These are phyloP conservation scores for Polypterus bichir DNA, from an alignment of 2,113 vertebrate genomes.

Conservation along the genomic window DNA sequence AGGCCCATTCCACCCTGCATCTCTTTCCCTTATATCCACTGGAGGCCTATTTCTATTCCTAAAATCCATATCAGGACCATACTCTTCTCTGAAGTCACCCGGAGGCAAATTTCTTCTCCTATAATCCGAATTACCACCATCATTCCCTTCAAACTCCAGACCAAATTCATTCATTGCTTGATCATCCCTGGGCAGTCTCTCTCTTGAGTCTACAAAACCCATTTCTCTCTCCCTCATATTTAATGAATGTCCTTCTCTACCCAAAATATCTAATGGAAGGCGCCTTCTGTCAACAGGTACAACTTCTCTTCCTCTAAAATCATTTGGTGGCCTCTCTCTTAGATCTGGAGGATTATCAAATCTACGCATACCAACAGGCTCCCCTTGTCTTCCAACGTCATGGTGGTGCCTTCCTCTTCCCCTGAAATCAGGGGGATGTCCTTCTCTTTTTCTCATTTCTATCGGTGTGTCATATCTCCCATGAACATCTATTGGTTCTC, in stretches of 20 bases:
- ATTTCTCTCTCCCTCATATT: conserved; percentile 19
- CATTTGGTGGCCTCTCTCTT: conserved; percentile 59
- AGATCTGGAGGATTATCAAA: conserved; percentile 53
- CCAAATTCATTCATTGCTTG: conserved; percentile 31
- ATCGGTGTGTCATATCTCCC: conserved; percentile 51
- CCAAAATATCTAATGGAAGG: conserved; percentile 36
- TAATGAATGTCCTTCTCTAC: conserved; percentile 21
- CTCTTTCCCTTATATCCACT: conserved; percentile 46
- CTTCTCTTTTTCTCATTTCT: conserved; percentile 64
- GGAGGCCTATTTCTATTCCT: conserved; percentile 63
- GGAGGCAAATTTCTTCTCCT: conserved; percentile 63
- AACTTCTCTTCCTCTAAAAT: conserved; percentile 61
- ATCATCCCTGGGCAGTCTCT: conserved; percentile 32
- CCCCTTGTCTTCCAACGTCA: conserved; percentile 43
- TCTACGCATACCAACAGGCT: conserved; percentile 29
- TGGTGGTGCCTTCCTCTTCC: conserved; percentile 44
- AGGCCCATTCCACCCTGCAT: conserved; percentile 32
- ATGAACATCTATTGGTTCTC: conserved; percentile 65
- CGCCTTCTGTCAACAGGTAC: conserved; percentile 43
- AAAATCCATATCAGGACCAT: conserved; percentile 69
- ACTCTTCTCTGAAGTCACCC: conserved; percentile 43
- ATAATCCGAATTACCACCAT: conserved; percentile 68
- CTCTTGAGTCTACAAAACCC: conserved; percentile 37
- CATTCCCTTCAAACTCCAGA: conserved; percentile 43
- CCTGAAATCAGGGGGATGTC: conserved; percentile 60